Evolutionary conservation across 1,140 invertebrate species (phyloP), one percentile per base, ranked within the genome.

Genomic region (Trachymyrmex septentrionalis): DNA sequence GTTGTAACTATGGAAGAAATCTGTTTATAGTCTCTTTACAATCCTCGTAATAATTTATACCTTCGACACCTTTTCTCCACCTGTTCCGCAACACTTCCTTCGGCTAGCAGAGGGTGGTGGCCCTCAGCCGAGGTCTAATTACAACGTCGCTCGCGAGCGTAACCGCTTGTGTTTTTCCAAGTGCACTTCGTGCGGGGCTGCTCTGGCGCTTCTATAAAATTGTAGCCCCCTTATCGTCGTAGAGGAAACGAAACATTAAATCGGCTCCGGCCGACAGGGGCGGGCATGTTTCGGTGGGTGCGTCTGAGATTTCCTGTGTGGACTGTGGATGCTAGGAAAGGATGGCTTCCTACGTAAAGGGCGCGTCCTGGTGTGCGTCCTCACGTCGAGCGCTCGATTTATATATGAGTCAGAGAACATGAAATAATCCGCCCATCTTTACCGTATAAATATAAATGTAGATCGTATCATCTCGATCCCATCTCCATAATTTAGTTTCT

Each of bases 171-270:
- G 57, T 64, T 87, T 87, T 90, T 90, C 80, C 75, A 73, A 59
- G 63, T 78, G 61, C 38, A 27, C 61, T 50, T 9, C 14, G 59
- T 38, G 55, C 50, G 57, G 73, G 88, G 85, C 77, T 84, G 86
- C 50, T 81, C 50, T 78, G 90, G 80, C 82, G 91, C 88, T 92
- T 90, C 77, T 94, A 93, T 93, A 94, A 94, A 94, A 94, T 92
- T 90, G 91, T 92, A 92, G 92, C 91, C 93, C 66, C 92, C 91
- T 94, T 94, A 93, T 95, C 91, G 91, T 92, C 85, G 75, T 61
- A 92, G 92, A 95, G 94, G 94, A 95, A 95, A 92, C 94, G 93
- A 92, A 92, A 95, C 93, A 95, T 94, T 94, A 94, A 94, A 94
- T 95, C 92, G 94, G 90, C 92, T 92, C 93, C 76, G 93, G 92